phyloP scores from a whole-genome alignment of 2,113 vertebrate genomes.

The Otus sunia region DNA sequence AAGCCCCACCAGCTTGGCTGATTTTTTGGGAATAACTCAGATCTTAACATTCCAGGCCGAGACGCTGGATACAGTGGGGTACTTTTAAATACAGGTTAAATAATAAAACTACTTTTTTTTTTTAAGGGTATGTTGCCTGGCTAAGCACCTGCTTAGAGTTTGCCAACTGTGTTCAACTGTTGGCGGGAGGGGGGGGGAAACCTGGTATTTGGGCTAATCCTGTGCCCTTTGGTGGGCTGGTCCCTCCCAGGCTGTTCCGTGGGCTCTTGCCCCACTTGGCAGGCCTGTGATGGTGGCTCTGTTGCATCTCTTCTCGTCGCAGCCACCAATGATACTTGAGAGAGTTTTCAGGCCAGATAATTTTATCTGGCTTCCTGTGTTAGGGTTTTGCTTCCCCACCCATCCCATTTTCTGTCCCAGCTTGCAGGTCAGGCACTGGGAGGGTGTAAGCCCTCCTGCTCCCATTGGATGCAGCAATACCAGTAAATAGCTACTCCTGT shows the following conservation, averaged over 20 bases:
- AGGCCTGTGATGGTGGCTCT: not conserved
- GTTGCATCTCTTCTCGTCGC: fast-evolving
- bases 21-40: not conserved
- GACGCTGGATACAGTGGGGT: fast-evolving
- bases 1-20: not conserved
- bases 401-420: not conserved
- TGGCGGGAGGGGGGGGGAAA: not conserved
- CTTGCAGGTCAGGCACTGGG: not conserved
- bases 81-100: not conserved
- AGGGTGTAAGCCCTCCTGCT: not conserved
- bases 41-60: not conserved
- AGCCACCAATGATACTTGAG: not conserved
- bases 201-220: not conserved
- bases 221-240: not conserved
- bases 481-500: not conserved
- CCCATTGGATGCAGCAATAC: not conserved
- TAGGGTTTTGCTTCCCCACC: not conserved
- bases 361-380: not conserved
- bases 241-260: not conserved
- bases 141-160: not conserved
- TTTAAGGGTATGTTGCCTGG: not conserved
- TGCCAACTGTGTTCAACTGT: not conserved
- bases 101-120: not conserved
- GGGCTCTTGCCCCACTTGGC: not conserved
- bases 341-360: not conserved